These are phyloP conservation scores for Clarias gariepinus DNA, from an alignment of 2,113 vertebrate species.

Conservation along the genomic window DNA sequence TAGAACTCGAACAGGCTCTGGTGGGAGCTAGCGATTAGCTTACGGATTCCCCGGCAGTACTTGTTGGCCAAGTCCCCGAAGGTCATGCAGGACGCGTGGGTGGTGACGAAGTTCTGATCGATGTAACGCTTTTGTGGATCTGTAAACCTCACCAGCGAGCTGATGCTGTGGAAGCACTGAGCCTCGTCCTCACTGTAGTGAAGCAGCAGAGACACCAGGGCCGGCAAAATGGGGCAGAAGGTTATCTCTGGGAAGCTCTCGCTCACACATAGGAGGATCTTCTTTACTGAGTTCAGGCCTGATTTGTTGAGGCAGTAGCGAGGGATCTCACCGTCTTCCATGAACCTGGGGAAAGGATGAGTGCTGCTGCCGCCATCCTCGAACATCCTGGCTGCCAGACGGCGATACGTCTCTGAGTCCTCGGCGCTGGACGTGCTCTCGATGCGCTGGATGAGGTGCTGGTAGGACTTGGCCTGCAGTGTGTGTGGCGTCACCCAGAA, in stretches of 20 bases:
- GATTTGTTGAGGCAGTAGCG: constrained; percentile 79
- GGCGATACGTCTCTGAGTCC: constrained; percentile 70
- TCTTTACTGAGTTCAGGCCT: constrained; percentile 77
- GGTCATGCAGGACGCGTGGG: constrained; percentile 84
- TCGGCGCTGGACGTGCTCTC: constrained; percentile 67
- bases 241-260: constrained; percentile 79
- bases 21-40: constrained; percentile 77
- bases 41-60: constrained; percentile 82
- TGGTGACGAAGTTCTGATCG: constrained; percentile 82
- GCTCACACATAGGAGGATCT: constrained; percentile 78
- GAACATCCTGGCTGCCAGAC: constrained; percentile 70
- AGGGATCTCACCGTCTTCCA: constrained; percentile 78
- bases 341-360: constrained; percentile 79
- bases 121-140: constrained; percentile 80
- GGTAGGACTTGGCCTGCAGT: constrained; percentile 78
- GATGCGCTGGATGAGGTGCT: constrained; percentile 78
- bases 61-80: constrained; percentile 86
- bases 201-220: constrained; percentile 79
- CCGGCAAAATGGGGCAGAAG: constrained; percentile 80
- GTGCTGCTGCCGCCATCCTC: constrained; percentile 68
- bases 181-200: constrained; percentile 84
- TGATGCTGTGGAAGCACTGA: constrained; percentile 80
- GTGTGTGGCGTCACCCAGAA: constrained; percentile 75
- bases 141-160: constrained; percentile 76
- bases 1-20: constrained; percentile 84